A percentile compares a stretch with the other conserved stretches of the same genome.
Evolutionary conservation across 2,797 vertebrate genomes (phyloP).

Genomic region (Rhynchonycteris naso): DNA sequence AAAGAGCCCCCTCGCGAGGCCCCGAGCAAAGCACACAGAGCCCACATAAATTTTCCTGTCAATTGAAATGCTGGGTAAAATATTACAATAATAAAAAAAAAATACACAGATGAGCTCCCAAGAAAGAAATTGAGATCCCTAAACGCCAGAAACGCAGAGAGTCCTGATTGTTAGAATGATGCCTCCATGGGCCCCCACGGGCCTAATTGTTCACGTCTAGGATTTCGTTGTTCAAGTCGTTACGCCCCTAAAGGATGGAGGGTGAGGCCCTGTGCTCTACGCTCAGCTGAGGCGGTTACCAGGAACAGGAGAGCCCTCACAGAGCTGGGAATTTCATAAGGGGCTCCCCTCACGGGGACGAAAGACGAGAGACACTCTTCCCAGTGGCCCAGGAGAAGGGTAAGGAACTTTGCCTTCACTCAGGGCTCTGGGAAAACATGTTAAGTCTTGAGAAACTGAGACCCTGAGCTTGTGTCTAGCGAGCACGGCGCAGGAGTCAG

Average conservation of each 20-base stretch:
- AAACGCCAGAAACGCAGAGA: background rate
- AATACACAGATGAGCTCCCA: background rate
- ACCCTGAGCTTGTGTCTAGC: background rate
- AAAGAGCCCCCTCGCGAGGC: background rate
- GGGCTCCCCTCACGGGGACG: background rate
- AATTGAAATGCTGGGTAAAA: background rate
- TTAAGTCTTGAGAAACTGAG: background rate
- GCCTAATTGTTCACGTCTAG: background rate
- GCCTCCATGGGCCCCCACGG: fast-evolving
- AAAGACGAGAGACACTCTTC: background rate
- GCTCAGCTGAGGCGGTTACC: background rate
- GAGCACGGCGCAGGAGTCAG: background rate
- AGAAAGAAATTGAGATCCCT: background rate
- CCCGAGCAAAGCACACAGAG: background rate
- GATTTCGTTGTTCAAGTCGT: background rate
- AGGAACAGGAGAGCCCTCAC: background rate
- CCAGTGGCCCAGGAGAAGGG: background rate
- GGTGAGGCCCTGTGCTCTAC: background rate
- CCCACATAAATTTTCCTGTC: background rate
- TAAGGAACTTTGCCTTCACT: background rate
- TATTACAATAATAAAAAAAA: background rate
- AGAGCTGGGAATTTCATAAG: background rate
- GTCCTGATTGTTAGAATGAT: background rate
- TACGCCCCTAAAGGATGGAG: background rate
- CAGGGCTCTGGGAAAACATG: background rate